phyloP scores from a whole-genome alignment of 1,140 invertebrate species.

The Trialeurodes vaporariorum region DNA sequence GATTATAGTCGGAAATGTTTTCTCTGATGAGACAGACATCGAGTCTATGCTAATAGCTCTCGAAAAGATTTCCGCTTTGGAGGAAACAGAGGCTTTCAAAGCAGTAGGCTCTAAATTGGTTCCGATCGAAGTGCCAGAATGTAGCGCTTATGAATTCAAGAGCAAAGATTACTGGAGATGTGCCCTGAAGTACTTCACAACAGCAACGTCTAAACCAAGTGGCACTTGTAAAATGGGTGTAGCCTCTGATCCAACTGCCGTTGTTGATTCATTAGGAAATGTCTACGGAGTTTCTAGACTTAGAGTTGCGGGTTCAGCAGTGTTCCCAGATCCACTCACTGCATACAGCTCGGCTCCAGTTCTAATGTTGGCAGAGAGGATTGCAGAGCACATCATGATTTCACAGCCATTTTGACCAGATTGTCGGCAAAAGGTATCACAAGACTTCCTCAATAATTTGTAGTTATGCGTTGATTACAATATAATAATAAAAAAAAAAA shows the following conservation, averaged over 20 bases:
- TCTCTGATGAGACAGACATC: slow-evolving; percentile 50
- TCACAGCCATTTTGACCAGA: not conserved
- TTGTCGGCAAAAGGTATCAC: too few species aligned
- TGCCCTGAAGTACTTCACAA: slow-evolving; percentile 34
- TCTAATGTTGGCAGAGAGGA: not conserved
- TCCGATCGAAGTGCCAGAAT: slow-evolving; percentile 43
- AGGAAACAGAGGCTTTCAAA: slow-evolving; percentile 22
- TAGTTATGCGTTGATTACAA: too few species aligned
- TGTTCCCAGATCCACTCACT: slow-evolving; percentile 54
- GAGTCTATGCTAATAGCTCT: slow-evolving; percentile 43
- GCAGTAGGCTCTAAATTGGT: slow-evolving; percentile 33
- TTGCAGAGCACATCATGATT: not conserved
- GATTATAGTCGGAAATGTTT: slow-evolving; percentile 69
- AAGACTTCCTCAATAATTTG: too few species aligned
- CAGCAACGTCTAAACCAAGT: slow-evolving; percentile 4
- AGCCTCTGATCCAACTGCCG: slow-evolving; percentile 38
- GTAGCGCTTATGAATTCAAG: slow-evolving; percentile 38
- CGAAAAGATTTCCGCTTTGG: slow-evolving; percentile 4
- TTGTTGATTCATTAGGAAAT: slow-evolving; percentile 44
- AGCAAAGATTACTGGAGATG: slow-evolving; percentile 61
- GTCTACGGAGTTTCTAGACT: slow-evolving; percentile 45
- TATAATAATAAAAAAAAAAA: too few species aligned
- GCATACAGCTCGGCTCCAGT: slow-evolving; percentile 25
- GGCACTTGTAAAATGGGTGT: slow-evolving; percentile 51
- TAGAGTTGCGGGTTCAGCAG: slow-evolving; percentile 54